A percentile compares a stretch with the other conserved stretches of the same genome.
Conservation (phyloP, 2,797 vertebrate genomes). For the Eremophila alpestris region DNA sequence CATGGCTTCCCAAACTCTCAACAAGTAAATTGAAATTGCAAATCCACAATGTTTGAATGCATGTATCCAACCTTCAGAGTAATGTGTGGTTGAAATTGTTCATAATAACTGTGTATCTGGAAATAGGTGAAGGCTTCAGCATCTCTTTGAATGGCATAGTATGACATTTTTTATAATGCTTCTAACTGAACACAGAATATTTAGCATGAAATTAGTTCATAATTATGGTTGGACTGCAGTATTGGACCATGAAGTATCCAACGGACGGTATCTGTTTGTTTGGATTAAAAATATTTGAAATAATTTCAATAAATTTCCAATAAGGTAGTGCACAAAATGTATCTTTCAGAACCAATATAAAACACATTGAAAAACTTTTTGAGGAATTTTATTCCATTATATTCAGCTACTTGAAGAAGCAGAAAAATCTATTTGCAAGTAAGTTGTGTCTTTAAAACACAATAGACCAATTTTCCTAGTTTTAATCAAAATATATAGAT, state of each 20-base stretch:
- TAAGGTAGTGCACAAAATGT: neutral
- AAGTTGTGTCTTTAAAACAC: neutral
- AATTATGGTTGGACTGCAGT: neutral
- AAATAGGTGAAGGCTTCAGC: neutral
- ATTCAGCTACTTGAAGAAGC: neutral
- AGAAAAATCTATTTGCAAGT: neutral
- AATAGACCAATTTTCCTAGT: neutral
- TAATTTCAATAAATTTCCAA: neutral
- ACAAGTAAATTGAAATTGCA: neutral
- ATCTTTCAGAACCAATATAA: neutral
- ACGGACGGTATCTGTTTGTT: neutral
- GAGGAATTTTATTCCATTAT: neutral
- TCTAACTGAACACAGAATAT: neutral
- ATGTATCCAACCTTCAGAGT: neutral
- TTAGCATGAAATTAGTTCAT: slow-evolving; percentile 9
- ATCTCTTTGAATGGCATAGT: neutral
- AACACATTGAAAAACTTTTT: neutral
- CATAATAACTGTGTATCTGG: neutral
- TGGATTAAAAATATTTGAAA: slow-evolving; percentile 1
- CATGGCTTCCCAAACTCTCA: neutral
- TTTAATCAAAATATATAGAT: neutral
- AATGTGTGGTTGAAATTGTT: neutral
- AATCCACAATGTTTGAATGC: neutral
- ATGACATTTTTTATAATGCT: neutral
- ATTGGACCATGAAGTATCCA: neutral